Evolutionary conservation across 2,888 invertebrate species (phyloP).

Genomic region (Mellilla xanthometata): DNA sequence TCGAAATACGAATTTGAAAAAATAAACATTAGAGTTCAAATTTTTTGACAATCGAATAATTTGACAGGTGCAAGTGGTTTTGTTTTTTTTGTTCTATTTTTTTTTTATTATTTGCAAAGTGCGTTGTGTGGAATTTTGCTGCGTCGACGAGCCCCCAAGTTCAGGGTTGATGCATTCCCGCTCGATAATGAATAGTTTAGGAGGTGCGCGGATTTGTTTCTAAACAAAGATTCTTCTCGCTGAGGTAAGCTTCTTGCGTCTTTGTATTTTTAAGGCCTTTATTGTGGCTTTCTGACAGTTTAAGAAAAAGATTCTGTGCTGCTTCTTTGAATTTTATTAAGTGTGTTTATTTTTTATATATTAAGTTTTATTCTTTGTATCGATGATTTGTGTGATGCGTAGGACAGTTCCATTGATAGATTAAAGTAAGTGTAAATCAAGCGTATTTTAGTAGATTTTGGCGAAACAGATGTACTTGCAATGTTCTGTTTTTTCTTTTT

Average conservation of each 20-base stretch:
- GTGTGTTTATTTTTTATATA: too few relatives aligned
- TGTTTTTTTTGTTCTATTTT: slow-evolving; percentile 36
- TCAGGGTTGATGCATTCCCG: slow-evolving; percentile 80
- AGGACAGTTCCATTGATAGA: too few relatives aligned
- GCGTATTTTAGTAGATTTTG: too few relatives aligned
- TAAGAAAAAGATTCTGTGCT: too few relatives aligned
- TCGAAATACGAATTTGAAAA: slow-evolving; percentile 42
- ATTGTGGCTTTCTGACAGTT: too few relatives aligned
- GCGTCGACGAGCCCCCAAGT: slow-evolving; percentile 73
- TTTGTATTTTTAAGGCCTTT: slow-evolving; percentile 1
- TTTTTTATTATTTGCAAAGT: slow-evolving; percentile 44
- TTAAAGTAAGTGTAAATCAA: too few relatives aligned
- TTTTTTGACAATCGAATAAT: slow-evolving; percentile 41
- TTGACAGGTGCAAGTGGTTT: slow-evolving; percentile 47
- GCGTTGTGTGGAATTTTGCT: slow-evolving; percentile 55
- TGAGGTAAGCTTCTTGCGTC: slow-evolving; percentile 24
- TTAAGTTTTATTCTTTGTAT: too few relatives aligned
- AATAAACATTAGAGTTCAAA: slow-evolving; percentile 33
- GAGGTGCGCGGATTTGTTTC: slow-evolving; percentile 34
- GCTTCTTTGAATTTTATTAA: too few relatives aligned
- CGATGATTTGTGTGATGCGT: too few relatives aligned
- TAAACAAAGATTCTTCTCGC: slow-evolving; percentile 27
- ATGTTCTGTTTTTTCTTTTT: too few relatives aligned
- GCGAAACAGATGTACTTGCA: too few relatives aligned
- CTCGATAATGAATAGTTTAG: slow-evolving; percentile 68